Conservation (phyloP, 1,140 invertebrate genomes). For the Aphaenogaster floridana region DNA sequence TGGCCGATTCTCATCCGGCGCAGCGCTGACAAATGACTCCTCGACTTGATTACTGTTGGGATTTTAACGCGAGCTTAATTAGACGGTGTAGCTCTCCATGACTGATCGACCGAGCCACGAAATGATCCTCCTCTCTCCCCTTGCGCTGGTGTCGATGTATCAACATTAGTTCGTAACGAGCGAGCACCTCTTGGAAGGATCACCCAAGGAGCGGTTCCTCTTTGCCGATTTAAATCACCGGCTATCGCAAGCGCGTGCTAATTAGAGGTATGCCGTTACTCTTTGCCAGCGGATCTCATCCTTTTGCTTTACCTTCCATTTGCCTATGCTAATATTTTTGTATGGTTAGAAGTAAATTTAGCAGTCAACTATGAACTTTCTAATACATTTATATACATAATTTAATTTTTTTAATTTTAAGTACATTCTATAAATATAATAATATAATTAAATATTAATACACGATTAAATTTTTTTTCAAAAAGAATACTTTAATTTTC, state of each 20-base stretch:
- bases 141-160: slow-evolving; percentile 48
- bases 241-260: slow-evolving; percentile 65
- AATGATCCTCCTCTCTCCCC: slow-evolving; percentile 31
- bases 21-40: slow-evolving; percentile 77
- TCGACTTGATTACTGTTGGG: slow-evolving; percentile 78
- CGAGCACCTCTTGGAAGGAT: slow-evolving; percentile 56
- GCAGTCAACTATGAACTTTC: not conserved
- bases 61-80: slow-evolving; percentile 79
- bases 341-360: not conserved
- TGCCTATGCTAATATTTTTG: not conserved
- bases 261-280: slow-evolving; percentile 68
- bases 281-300: slow-evolving; percentile 63
- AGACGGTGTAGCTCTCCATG: slow-evolving; percentile 73
- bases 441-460: not conserved
- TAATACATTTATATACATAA: not conserved
- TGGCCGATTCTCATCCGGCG: slow-evolving; percentile 71
- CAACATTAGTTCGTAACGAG: slow-evolving; percentile 64
- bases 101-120: slow-evolving; percentile 74
- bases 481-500: not conserved
- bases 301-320: slow-evolving; percentile 18
- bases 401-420: not conserved
- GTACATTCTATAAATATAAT: not conserved
- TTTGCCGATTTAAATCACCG: slow-evolving; percentile 73
- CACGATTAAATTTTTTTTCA: not conserved
- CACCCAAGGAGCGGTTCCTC: slow-evolving; percentile 61